Percentiles rank a stretch among this genome's conserved stretches.
phyloP scores from a whole-genome alignment of 2,797 vertebrate genomes.

The Jordanella pulchra region DNA sequence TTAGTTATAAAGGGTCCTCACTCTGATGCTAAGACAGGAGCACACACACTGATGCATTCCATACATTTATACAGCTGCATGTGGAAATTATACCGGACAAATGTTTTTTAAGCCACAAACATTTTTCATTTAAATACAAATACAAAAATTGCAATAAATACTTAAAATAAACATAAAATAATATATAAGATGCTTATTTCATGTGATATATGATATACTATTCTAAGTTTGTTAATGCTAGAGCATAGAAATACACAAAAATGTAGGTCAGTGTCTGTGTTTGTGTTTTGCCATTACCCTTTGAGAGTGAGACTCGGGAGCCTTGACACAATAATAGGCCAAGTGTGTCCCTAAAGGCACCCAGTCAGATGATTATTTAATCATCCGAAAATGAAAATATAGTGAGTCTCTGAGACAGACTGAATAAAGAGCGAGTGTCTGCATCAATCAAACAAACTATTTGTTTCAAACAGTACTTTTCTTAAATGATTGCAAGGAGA shows the following conservation, averaged over 20 bases:
- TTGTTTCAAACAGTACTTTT: not conserved
- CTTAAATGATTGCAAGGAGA: not conserved
- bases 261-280: not conserved
- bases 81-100: not conserved
- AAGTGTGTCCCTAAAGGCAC: constrained; percentile 37
- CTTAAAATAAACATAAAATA: not conserved
- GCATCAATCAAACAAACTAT: constrained; percentile 7
- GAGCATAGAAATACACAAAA: no score
- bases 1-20: no score
- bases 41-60: constrained; percentile 4
- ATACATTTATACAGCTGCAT: no score
- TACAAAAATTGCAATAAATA: not conserved
- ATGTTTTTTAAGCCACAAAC: not conserved
- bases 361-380: constrained; percentile 48
- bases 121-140: not conserved
- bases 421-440: constrained; percentile 5
- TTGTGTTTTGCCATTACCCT: constrained; percentile 39
- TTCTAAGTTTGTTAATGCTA: no score
- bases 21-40: no score
- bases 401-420: constrained; percentile 37
- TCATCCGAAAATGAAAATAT: constrained; percentile 55
- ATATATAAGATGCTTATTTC: no score
- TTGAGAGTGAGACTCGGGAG: constrained; percentile 39
- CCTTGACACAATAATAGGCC: constrained; percentile 56
- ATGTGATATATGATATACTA: no score